Evolutionary conservation across 1,140 invertebrate genomes (phyloP), one percentile per base, ranked within the genome.

Genomic region (Ips typographus): DNA sequence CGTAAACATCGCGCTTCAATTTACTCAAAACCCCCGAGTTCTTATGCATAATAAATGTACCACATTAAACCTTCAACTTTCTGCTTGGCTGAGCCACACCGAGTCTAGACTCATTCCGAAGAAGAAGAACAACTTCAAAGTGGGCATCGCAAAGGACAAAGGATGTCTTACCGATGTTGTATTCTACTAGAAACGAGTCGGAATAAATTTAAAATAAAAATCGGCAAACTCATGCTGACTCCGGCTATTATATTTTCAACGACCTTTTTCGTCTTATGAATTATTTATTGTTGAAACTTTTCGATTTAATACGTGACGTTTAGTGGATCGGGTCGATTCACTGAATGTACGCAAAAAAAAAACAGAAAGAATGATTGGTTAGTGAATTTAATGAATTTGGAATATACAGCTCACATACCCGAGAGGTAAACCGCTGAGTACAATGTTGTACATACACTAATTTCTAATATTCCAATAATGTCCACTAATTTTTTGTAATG

Each of bases 161-260:
- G 44, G 6, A 22, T 22, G 7, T 49, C 44, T 49, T 49, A 6
- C 22, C 44, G 44, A 8, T 22, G 7, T 49, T 22, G 7, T 49
- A 6, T 49, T 49, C 44, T 1, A 49, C 44, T 6, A 49, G 6
- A 6, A 49, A 49, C 44, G 22, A 49, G 6, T 8, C 44, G 22
- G 53, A 38, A 56, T 38, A 38, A 56, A 36, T 56, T 37, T 38
- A 8, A 49, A 56, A 56, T 39, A 56, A 38, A 56, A 56, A 56
- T 6, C n/a, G 7, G 39, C 53, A 39, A 7, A 56, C 36, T 38
- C n/a, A 56, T 49, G 44, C 44, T 49, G 44, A 22, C 22, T 22
- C 22, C 22, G 22, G 44, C 22, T 49, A 22, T 49, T 49, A 49
- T 49, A 22, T 22, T 22, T 49, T 49, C 44, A 49, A 22, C 22